These are phyloP conservation scores for Asbolus verrucosus DNA, from an alignment of 1,140 invertebrate genomes.

Conservation along the genomic window DNA sequence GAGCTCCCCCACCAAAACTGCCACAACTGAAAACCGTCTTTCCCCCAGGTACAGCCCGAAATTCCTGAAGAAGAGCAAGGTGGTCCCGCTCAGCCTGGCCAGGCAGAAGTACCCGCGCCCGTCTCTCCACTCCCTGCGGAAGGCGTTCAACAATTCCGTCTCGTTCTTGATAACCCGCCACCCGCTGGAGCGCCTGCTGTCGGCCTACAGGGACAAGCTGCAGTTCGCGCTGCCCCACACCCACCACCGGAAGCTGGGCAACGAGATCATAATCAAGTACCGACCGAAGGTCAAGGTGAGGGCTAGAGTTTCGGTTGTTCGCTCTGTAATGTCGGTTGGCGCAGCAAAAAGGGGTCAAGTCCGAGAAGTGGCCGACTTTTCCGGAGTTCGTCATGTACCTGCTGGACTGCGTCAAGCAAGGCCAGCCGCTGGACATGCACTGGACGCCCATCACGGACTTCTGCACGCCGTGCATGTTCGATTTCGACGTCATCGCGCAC, in stretches of 20 bases:
- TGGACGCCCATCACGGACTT: constrained; percentile 89
- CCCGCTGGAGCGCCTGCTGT: constrained; percentile 89
- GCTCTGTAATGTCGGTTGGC: not conserved
- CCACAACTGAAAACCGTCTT: too few relatives aligned
- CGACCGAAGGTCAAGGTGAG: constrained; percentile 64
- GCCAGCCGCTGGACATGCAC: constrained; percentile 86
- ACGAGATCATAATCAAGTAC: constrained; percentile 80
- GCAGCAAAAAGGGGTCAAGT: constrained; percentile 12
- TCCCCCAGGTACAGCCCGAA: constrained; percentile 76
- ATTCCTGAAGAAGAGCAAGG: constrained; percentile 80
- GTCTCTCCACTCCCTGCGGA: constrained; percentile 73
- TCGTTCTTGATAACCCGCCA: constrained; percentile 90
- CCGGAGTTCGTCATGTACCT: constrained; percentile 83
- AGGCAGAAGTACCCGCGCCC: constrained; percentile 83
- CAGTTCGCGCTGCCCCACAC: constrained; percentile 84
- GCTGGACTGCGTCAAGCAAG: constrained; percentile 73
- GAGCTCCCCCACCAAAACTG: too few relatives aligned
- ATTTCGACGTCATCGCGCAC: constrained; percentile 89
- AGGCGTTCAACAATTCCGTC: constrained; percentile 74
- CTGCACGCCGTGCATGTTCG: constrained; percentile 90
- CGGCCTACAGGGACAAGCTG: constrained; percentile 91
- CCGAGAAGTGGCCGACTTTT: constrained; percentile 77
- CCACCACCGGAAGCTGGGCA: constrained; percentile 82
- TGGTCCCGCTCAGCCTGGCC: constrained; percentile 81
- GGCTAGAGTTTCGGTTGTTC: constrained; percentile 6